Evolutionary conservation across 2,888 invertebrate genomes (phyloP), one percentile per base, ranked within the genome.

Genomic region (Pachydiplax longipennis): DNA sequence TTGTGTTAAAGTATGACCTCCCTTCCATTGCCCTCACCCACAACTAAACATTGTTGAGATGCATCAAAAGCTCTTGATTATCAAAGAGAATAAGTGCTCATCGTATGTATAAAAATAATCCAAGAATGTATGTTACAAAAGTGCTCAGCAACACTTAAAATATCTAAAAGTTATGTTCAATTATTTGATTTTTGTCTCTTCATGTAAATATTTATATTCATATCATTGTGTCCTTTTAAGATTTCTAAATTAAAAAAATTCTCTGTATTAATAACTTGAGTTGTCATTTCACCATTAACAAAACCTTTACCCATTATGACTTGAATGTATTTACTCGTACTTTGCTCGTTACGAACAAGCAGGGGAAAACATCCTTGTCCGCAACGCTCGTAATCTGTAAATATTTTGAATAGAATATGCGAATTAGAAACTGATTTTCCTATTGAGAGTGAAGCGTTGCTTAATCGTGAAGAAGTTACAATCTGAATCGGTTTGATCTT

Each of bases 191-290:
- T 93, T 93, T 93, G 93, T 93, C 95, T 95, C 95, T 95, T 95
- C 94, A 93, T 95, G 94, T 95, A 95, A 94, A 95, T 95, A 95
- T 94, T 94, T 94, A 95, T 94, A 93, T 95, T 96, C 96, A 96
- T 96, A 96, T 96, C 96, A 96, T 96, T 96, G 96, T 96, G 92
- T 91, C 92, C 92, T 92, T 92, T 92, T 92, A 92, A 92, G 91
- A 92, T 92, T 92, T 92, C 91, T 92, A 92, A 92, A 91, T 91
- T 92, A 91, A 92, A 92, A 92, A 92, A 91, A 91, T 91, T 92
- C 91, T 92, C 92, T 92, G 92, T 92, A 92, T 92, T 92, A 92
- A 91, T 90, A 87, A 44, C 13, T 53, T 80, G 90, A 73, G 58
- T 58, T 61, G 22, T 87, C 37, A 87, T 87, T 87, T 87, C 37